Evolutionary conservation across 1,140 invertebrate species (phyloP).

Genomic region (Nebria ingens): DNA sequence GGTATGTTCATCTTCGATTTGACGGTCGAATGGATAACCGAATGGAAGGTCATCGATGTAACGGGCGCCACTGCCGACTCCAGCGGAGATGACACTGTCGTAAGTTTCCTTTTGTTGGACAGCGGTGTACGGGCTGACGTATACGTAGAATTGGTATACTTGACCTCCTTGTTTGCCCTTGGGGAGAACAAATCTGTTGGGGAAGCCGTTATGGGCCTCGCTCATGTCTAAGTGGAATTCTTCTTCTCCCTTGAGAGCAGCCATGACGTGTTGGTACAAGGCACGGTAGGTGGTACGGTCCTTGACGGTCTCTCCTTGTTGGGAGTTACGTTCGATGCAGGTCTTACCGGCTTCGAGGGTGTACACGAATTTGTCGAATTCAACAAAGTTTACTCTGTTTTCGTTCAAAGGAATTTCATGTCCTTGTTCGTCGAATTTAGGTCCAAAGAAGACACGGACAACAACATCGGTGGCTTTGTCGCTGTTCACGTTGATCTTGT

Average conservation of each 20-base stretch:
- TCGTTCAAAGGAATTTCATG: slow-evolving; percentile 33
- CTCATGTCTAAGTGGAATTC: slow-evolving; percentile 39
- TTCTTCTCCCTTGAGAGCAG: slow-evolving; percentile 36
- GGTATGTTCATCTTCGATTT: slow-evolving; percentile 29
- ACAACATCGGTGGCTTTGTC: slow-evolving; percentile 41
- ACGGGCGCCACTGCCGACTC: slow-evolving; percentile 16
- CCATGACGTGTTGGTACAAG: slow-evolving; percentile 45
- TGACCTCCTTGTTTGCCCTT: slow-evolving; percentile 49
- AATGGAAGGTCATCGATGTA: slow-evolving; percentile 40
- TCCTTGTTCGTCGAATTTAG: slow-evolving; percentile 50
- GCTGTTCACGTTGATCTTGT: slow-evolving; percentile 46
- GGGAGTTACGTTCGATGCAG: slow-evolving; percentile 48
- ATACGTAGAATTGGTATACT: slow-evolving; percentile 45
- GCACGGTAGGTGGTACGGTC: slow-evolving; percentile 50
- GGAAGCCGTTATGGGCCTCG: slow-evolving; percentile 45
- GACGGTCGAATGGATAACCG: slow-evolving; percentile 38
- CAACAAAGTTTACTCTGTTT: slow-evolving; percentile 45
- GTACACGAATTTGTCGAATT: slow-evolving; percentile 54
- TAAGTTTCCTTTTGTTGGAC: slow-evolving; percentile 13
- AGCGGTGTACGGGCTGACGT: slow-evolving; percentile 39
- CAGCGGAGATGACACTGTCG: slow-evolving; percentile 1
- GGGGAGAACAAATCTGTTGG: slow-evolving; percentile 48
- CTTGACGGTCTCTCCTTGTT: neutral
- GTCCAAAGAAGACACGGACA: slow-evolving; percentile 57
- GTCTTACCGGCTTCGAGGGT: slow-evolving; percentile 50